Percentiles rank a stretch among this genome's conserved stretches.
Conservation (phyloP, 2,888 invertebrate species). For the Troides aeacus region DNA sequence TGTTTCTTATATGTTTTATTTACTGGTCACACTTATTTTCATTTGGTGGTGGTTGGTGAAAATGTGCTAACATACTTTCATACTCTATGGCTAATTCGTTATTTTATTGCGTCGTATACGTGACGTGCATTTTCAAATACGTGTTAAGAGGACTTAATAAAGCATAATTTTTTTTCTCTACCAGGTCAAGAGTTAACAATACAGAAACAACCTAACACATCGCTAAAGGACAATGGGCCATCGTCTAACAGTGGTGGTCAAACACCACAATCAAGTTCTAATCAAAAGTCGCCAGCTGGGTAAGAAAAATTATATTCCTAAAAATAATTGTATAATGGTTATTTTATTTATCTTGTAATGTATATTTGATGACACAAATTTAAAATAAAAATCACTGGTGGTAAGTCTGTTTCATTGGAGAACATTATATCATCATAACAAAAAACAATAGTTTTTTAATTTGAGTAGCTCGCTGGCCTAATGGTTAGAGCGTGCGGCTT, state of each 20-base stretch:
- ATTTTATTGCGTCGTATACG: constrained; percentile 50
- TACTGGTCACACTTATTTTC: constrained; percentile 43
- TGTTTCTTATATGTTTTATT: constrained; percentile 34
- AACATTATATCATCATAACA: too few relatives aligned
- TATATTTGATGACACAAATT: too few relatives aligned
- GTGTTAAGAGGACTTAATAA: not conserved
- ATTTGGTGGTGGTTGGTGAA: constrained; percentile 79
- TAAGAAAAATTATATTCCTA: constrained; percentile 65
- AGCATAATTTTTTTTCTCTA: constrained; percentile 15
- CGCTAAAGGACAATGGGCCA: constrained; percentile 86
- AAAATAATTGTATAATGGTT: not conserved
- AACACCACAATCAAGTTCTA: constrained; percentile 73
- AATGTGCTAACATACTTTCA: constrained; percentile 78
- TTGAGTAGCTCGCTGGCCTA: too few relatives aligned
- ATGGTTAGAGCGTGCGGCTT: too few relatives aligned
- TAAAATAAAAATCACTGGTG: too few relatives aligned
- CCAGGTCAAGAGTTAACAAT: constrained; percentile 94
- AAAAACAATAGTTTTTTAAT: too few relatives aligned
- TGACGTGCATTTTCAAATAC: not conserved
- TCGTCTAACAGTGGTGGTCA: constrained; percentile 73
- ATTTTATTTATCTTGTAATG: too few relatives aligned
- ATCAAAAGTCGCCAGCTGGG: constrained; percentile 85
- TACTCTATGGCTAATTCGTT: constrained; percentile 78
- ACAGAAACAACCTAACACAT: constrained; percentile 96
- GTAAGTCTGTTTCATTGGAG: too few relatives aligned